A percentile compares a stretch with the other conserved stretches of the same genome.
These are phyloP conservation scores for Heterodera filipjevi DNA, from an alignment of 2,888 invertebrate genomes.

Conservation along the genomic window DNA sequence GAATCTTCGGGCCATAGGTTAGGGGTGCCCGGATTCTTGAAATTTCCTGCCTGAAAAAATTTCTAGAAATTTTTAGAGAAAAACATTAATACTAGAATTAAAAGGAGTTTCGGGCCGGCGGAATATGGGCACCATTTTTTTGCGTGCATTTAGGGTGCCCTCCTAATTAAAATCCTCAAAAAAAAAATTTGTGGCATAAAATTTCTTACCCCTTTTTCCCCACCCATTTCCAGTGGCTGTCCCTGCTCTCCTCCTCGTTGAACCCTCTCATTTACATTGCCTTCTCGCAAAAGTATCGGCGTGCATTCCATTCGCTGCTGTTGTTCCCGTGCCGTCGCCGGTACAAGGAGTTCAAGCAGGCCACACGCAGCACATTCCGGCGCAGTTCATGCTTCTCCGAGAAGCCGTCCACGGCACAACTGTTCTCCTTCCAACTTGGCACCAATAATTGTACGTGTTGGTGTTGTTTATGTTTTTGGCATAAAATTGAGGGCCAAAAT, in stretches of 20 bases:
- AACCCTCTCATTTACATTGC: slow-evolving; percentile 64
- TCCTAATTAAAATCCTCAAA: too few species aligned
- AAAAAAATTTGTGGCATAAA: neutral
- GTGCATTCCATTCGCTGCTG: slow-evolving; percentile 62
- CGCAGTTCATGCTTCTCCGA: slow-evolving; percentile 21
- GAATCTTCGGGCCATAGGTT: too few species aligned
- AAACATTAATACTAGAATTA: too few species aligned
- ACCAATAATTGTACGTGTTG: neutral
- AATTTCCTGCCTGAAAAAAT: too few species aligned
- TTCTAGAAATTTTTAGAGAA: too few species aligned
- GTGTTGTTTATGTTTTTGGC: neutral
- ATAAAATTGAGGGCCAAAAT: too few species aligned
- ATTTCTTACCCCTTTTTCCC: neutral
- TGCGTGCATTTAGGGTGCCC: too few species aligned
- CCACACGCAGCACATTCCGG: slow-evolving; percentile 39
- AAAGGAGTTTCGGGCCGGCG: too few species aligned
- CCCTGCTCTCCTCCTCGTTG: slow-evolving; percentile 57
- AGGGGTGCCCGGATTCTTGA: too few species aligned
- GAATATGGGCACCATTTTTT: too few species aligned
- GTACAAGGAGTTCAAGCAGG: slow-evolving; percentile 41
- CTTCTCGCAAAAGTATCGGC: slow-evolving; percentile 61
- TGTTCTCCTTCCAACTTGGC: neutral
- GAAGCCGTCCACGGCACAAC: slow-evolving; percentile 10
- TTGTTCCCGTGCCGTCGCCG: slow-evolving; percentile 55
- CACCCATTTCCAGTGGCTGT: slow-evolving; percentile 59